Percentiles rank a stretch among this genome's conserved stretches.
phyloP scores from a whole-genome alignment of 2,888 invertebrate genomes.

The Drepanosiphum platanoidis region DNA sequence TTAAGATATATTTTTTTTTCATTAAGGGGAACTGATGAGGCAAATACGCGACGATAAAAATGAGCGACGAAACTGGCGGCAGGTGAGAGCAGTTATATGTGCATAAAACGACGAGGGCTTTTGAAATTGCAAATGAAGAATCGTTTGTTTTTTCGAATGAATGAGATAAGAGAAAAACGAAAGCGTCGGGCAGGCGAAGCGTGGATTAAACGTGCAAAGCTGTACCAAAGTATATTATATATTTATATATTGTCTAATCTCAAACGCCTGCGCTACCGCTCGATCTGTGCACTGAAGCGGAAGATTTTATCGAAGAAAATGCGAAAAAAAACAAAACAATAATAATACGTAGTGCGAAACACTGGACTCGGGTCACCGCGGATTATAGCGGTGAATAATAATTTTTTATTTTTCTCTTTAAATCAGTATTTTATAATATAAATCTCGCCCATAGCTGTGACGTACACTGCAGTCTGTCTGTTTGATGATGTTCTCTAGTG shows the following conservation, averaged over 20 bases:
- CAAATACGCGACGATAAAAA: conserved; percentile 9
- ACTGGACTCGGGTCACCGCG: background rate
- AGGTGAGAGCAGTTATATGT: conserved; percentile 8
- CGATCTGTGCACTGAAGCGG: background rate
- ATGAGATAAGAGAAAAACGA: conserved; percentile 4
- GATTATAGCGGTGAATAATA: no score
- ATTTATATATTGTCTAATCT: background rate
- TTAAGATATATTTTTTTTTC: conserved; percentile 10
- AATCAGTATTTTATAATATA: no score
- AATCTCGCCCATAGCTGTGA: no score
- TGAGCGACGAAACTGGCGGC: conserved; percentile 21
- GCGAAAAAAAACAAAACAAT: background rate
- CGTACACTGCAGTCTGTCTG: no score
- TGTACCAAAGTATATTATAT: background rate
- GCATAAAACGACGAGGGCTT: no score
- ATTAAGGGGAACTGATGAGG: conserved; percentile 5
- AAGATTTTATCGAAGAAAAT: background rate
- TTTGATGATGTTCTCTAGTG: no score
- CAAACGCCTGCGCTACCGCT: no score
- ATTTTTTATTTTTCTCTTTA: no score
- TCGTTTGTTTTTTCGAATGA: conserved; percentile 19
- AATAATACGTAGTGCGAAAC: background rate
- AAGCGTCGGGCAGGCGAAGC: no score
- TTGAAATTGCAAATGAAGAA: conserved; percentile 24
- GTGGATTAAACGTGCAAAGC: conserved; percentile 14